Evolutionary conservation across 2,113 vertebrate species (phyloP).

Genomic region (Rhinopomastus cyanomelas): DNA sequence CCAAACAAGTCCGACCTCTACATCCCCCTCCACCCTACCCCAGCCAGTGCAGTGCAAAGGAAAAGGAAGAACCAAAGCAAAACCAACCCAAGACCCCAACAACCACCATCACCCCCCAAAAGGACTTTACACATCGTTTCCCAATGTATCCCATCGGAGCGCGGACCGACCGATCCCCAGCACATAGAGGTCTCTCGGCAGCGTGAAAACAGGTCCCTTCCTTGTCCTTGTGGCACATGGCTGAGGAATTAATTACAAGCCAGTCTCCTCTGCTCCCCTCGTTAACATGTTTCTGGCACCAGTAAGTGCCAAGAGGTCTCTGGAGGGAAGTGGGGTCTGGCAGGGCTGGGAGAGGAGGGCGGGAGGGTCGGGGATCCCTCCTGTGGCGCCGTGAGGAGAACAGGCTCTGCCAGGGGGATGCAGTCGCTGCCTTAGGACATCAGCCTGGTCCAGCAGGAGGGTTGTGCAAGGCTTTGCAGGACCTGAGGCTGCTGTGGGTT

Average conservation of each 20-base stretch:
- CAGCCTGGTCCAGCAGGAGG: not conserved
- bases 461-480: not conserved
- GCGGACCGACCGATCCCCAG: constrained; percentile 46
- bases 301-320: no score
- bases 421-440: not conserved
- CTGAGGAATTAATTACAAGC: constrained; percentile 73
- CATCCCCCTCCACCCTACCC: not conserved
- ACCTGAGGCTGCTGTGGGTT: not conserved
- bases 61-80: not conserved
- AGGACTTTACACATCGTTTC: constrained; percentile 57
- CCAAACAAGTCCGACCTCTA: constrained; percentile 5
- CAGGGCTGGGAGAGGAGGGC: not conserved
- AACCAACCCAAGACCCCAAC: no score
- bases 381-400: not conserved
- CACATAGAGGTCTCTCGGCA: constrained; percentile 52
- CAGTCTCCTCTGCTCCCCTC: no score
- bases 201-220: constrained; percentile 63
- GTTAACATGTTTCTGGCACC: constrained; percentile 32
- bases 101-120: not conserved
- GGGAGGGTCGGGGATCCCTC: not conserved
- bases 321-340: not conserved
- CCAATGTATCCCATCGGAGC: constrained; percentile 4
- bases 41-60: constrained; percentile 61
- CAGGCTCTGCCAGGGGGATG: not conserved
- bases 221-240: constrained; percentile 67